Evolutionary conservation across 2,113 vertebrate species (phyloP), one percentile per base, ranked within the genome.

Genomic region (Penelope pileata): DNA sequence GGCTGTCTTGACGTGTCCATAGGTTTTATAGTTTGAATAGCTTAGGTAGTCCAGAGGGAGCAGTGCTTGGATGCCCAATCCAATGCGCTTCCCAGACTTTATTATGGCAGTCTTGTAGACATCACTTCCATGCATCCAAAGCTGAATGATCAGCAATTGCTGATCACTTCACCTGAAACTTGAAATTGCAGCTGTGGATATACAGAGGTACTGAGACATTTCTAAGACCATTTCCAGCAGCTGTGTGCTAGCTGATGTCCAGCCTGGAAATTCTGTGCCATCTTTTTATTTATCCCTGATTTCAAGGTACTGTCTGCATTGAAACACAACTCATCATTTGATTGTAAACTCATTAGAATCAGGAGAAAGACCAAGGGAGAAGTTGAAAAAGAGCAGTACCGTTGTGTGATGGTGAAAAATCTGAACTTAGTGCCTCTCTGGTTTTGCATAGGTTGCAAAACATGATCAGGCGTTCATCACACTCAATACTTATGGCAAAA

Each of bases 231-330:
- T 32, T 19, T 43, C 29, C 42, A 66, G 32, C 21, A 32, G 34
- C 10, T 21, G 42, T 10, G 5, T 47, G 32, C 24, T 19, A 10
- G 54, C 32, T n/a, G 23, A 16, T 60, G 60, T 47, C 56, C 56
- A 47, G 14, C 22, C 32, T 26, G 51, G 32, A 36, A 22, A 16
- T 54, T 40, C 13, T 42, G 19, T 72, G n/a, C 64, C 51, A 78
- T 59, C 74, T 82, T 81, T 93, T 70, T 47, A 72, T 77, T 91
- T 79, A 64, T 51, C 22, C 42, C 92, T 82, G 75, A 85, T 91
- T 93, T 91, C 58, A 54, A 64, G 75, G 70, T 63, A 48, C 66
- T 21, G 45, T 68, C 56, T 90, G 85, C 59, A 69, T 29, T 48
- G 69, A 86, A 86, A 72, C 22, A n/a, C 51, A 72, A 29, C 51